phyloP scores from a whole-genome alignment of 2,888 invertebrate species.

The Lithophane socia region DNA sequence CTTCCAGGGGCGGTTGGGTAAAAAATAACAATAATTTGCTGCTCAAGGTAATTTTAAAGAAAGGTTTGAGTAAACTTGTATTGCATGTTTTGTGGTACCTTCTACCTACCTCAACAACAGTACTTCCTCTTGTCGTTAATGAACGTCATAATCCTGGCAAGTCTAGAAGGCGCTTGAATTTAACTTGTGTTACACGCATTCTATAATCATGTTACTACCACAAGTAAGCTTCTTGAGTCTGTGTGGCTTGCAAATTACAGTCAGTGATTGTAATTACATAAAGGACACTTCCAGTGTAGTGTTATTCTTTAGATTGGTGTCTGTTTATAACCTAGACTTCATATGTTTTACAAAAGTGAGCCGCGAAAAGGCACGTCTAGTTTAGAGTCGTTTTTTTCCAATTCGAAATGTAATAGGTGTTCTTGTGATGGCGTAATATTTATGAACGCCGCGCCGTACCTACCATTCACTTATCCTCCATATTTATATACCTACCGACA shows the following conservation, averaged over 20 bases:
- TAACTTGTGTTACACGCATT: slow-evolving; percentile 48
- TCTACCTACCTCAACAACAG: slow-evolving; percentile 4
- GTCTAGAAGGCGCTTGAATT: slow-evolving; percentile 49
- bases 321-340: slow-evolving; percentile 44
- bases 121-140: slow-evolving; percentile 23
- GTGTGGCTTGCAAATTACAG: slow-evolving; percentile 42
- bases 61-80: slow-evolving; percentile 49
- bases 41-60: slow-evolving; percentile 59
- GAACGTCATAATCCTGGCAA: slow-evolving; percentile 53
- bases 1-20: background rate
- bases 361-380: slow-evolving; percentile 6
- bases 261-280: slow-evolving; percentile 44
- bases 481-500: slow-evolving; percentile 33
- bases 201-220: slow-evolving; percentile 37
- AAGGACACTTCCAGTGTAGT: slow-evolving; percentile 51
- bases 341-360: slow-evolving; percentile 31
- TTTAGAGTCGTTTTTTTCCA: slow-evolving; percentile 21
- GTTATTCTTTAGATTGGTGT: slow-evolving; percentile 55
- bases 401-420: slow-evolving; percentile 21
- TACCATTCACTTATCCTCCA: slow-evolving; percentile 9
- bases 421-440: slow-evolving; percentile 7
- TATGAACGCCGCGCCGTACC: slow-evolving; percentile 24
- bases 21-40: slow-evolving; percentile 25
- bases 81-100: slow-evolving; percentile 27
- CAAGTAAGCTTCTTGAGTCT: slow-evolving; percentile 50